Evolutionary conservation across 2,113 vertebrate genomes (phyloP), one percentile per base, ranked within the genome.

Genomic region (Embiotoca jacksoni): DNA sequence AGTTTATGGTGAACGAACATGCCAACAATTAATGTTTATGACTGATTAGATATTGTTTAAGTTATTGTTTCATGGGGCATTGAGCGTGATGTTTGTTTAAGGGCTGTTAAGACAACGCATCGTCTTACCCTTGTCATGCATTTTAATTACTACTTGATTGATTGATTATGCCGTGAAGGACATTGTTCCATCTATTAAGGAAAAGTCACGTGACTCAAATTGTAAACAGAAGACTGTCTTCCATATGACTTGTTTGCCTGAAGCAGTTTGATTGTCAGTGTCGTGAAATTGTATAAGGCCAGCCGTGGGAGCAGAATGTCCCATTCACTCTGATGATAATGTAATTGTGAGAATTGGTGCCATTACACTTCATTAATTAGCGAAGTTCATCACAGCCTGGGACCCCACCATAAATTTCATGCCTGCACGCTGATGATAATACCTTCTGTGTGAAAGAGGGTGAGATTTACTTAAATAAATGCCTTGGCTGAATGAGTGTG

Each of bases 1-100:
- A 57, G 82, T 88, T 93, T 86, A 91, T 91, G 91, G 89, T 70
- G 62, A 89, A 90, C 70, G 72, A 83, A 90, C 88, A 91, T 75
- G 88, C 78, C 69, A 23, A 64, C 85, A 83, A 82, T 93, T 89
- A 92, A 94, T 91, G 91, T 91, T 93, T 89, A 92, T 86, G 76
- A 90, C 82, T 90, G 82, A 92, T 88, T 88, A 80, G 52, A 64
- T 33, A 76, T 80, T 81, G 80, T 77, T 78, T 73, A 77, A 56
- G 46, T 87, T 82, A 88, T 87, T 82, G 86, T 84, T 92, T 93
- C 89, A 93, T 83, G 90, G 88, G 13, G 82, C 80, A 67, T 91
- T 88, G 78, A 84, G 66, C 79, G 10, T 7, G 33, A 62, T 89
- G 71, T 89, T 86, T 93, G 78, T 87, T 84, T 91, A 90, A 92